These are phyloP conservation scores for Brachionus koreanus DNA, from an alignment of 1,140 invertebrate genomes.

Conservation along the genomic window DNA sequence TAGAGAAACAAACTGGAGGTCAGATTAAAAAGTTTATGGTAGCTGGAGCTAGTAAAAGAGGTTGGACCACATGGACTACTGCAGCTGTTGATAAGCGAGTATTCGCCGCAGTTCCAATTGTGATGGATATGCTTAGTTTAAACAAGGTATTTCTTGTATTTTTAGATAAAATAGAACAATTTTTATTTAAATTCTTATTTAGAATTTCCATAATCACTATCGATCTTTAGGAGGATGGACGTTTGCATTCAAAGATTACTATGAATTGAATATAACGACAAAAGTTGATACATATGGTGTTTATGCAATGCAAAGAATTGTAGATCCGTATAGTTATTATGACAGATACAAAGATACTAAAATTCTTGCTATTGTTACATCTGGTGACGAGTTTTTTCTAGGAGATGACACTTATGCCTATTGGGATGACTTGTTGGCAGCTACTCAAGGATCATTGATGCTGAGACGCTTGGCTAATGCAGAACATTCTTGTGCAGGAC, in stretches of 20 bases:
- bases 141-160: slow-evolving; percentile 47
- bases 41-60: slow-evolving; percentile 35
- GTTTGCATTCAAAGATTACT: slow-evolving; percentile 45
- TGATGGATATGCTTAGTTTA: slow-evolving; percentile 53
- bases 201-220: slow-evolving; percentile 54
- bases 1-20: background rate
- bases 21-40: slow-evolving; percentile 25
- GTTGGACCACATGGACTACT: slow-evolving; percentile 45
- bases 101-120: slow-evolving; percentile 51
- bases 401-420: slow-evolving; percentile 48
- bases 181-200: background rate
- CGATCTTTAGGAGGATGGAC: slow-evolving; percentile 47
- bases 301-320: slow-evolving; percentile 16
- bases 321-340: slow-evolving; percentile 49
- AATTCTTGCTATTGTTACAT: slow-evolving; percentile 50
- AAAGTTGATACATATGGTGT: slow-evolving; percentile 25
- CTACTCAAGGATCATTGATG: background rate
- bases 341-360: slow-evolving; percentile 49
- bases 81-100: slow-evolving; percentile 48
- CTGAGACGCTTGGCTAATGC: slow-evolving; percentile 48
- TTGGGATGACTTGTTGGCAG: slow-evolving; percentile 35
- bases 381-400: slow-evolving; percentile 55
- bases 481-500: slow-evolving; percentile 51
- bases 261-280: slow-evolving; percentile 41
- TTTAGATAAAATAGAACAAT: background rate